These are phyloP conservation scores for Anas capensis DNA, from an alignment of 2,797 vertebrate species.

Conservation along the genomic window DNA sequence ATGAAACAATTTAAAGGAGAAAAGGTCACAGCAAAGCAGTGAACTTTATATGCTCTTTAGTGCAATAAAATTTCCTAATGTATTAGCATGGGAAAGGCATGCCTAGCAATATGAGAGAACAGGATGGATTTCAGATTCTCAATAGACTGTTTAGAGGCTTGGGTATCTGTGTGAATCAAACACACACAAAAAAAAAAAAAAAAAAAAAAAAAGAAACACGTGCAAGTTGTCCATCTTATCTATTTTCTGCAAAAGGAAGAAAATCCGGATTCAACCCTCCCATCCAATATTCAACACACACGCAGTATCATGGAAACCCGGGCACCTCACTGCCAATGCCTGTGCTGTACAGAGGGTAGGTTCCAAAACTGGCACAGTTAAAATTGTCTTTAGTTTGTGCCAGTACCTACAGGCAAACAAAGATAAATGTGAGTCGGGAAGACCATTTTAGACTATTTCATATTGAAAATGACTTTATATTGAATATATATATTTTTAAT, in stretches of 20 bases:
- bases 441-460: not conserved
- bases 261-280: not conserved
- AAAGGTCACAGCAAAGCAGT: constrained; percentile 65
- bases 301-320: not conserved
- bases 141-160: not conserved
- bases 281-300: not conserved
- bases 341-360: not conserved
- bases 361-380: not conserved
- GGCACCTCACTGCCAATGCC: not conserved
- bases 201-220: not conserved
- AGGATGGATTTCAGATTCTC: constrained; percentile 43
- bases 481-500: not conserved
- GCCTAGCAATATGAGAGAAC: not conserved
- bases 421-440: not conserved
- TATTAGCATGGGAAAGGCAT: constrained; percentile 58
- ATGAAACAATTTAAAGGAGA: constrained; percentile 77
- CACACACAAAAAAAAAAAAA: not conserved
- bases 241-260: constrained; percentile 13
- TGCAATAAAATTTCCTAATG: constrained; percentile 46
- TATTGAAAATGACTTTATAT: not conserved
- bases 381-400: not conserved
- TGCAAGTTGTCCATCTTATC: constrained; percentile 2
- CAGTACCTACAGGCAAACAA: not conserved
- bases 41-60: constrained; percentile 63
- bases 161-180: constrained; percentile 13